These are phyloP conservation scores for Hypolimnas misippus DNA, from an alignment of 2,888 invertebrate genomes.

Conservation along the genomic window DNA sequence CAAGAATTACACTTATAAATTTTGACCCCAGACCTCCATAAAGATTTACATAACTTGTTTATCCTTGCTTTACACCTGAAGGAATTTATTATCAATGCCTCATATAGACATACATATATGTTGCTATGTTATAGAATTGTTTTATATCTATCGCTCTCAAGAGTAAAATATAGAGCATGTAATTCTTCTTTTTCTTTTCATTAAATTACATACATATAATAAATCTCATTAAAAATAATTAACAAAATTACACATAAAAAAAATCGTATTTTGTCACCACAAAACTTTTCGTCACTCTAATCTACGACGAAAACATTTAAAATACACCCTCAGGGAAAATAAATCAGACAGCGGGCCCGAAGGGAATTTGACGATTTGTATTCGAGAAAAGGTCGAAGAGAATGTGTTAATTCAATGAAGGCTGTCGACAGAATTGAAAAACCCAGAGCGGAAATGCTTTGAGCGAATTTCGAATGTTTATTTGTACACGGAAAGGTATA, in stretches of 20 bases:
- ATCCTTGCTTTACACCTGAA: too few species aligned
- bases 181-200: too few species aligned
- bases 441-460: constrained; percentile 16
- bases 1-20: too few species aligned
- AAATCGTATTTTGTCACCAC: neutral
- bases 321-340: constrained; percentile 5
- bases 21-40: too few species aligned
- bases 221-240: too few species aligned
- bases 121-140: too few species aligned
- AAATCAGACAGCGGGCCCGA: constrained; percentile 4
- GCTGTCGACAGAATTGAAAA: constrained; percentile 29
- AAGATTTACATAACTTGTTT: too few species aligned
- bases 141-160: too few species aligned
- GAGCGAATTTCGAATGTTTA: constrained; percentile 16
- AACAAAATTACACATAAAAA: neutral
- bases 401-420: constrained; percentile 35
- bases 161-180: too few species aligned
- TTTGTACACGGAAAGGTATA: constrained; percentile 4
- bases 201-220: too few species aligned
- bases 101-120: too few species aligned
- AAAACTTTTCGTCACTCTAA: constrained; percentile 18
- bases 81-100: too few species aligned
- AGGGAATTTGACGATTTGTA: constrained; percentile 22
- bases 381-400: constrained; percentile 25
- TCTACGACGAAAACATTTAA: constrained; percentile 9